Base-by-base conservation (phyloP, 2,888 invertebrate species). In the Calameuta pallipes region DNA sequence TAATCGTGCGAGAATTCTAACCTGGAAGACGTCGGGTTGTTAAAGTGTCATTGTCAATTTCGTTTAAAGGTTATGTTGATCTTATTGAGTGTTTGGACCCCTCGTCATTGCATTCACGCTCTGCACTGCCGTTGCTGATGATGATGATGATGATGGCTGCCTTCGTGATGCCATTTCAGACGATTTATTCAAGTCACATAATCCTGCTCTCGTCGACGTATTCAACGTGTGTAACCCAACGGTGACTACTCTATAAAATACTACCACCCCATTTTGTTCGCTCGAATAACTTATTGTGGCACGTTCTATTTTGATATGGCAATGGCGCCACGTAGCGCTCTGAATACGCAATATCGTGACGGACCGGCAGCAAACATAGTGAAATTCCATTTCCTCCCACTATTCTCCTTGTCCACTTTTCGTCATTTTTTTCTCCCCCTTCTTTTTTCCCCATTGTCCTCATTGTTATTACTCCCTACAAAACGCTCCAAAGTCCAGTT, bases 281-380 rank as follows among this genome's bases (percentile, higher is more conserved):
- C 85, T 82, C 89, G 90, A 90, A 91, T 90, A 90, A 91, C 88
- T 91, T 91, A 91, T 90, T 91, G 91, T 90, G 88, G 87, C 87
- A 82, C 85, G 88, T 85, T 89, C 90, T 89, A 90, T 90, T 90
- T 90, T 90, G 90, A 90, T 90, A 90, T 86, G 87, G 84, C 84
- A 83, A 85, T 85, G 85, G 84, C 82, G 86, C 82, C 82, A 83
- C 84, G 82, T 76, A 70, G 82, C 84, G 85, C 84, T 79, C 85
- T 86, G 89, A 89, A 89, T 89, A 88, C 89, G 86, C 85, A 90
- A 89, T 89, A 84, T 85, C 84, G 82, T 78, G 80, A 81, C 76
- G 80, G 80, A 80, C 77, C 79, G 79, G 76, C 82, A 41, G 81
- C 80, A 80, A 81, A 89, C 89, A 89, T 89, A 89, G 88, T 88